phyloP scores from a whole-genome alignment of 1,140 invertebrate species.

The Heterodera carotae region DNA sequence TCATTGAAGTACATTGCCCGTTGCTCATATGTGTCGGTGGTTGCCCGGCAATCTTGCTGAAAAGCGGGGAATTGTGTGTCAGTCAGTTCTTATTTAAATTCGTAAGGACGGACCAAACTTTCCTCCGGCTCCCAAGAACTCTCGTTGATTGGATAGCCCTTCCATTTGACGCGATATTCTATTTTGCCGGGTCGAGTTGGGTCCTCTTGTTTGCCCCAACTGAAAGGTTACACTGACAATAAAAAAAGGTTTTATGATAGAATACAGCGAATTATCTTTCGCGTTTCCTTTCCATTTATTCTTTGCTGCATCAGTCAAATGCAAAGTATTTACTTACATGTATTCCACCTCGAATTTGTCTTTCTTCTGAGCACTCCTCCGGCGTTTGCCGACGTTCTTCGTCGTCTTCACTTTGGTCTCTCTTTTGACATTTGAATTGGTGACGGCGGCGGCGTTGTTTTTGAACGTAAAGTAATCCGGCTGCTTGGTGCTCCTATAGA shows the following conservation, averaged over 20 bases:
- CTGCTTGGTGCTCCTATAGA: neutral
- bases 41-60: neutral
- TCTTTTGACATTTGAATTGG: neutral
- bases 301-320: neutral
- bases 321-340: neutral
- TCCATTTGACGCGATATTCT: conserved; percentile 14
- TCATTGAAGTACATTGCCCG: neutral
- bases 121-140: conserved; percentile 13
- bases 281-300: too few relatives aligned
- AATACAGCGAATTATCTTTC: too few relatives aligned
- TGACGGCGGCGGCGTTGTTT: neutral
- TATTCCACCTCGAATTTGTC: neutral
- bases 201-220: conserved; percentile 1
- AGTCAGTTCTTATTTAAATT: neutral
- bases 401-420: neutral
- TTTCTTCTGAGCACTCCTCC: neutral
- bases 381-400: neutral
- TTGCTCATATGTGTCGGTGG: conserved; percentile 2
- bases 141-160: conserved; percentile 1
- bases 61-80: neutral
- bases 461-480: neutral
- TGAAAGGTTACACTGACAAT: neutral
- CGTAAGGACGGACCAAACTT: conserved; percentile 1
- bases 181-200: neutral
- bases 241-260: too few relatives aligned